Conservation (phyloP, 2,797 vertebrate species). For the Dryobates pubescens region DNA sequence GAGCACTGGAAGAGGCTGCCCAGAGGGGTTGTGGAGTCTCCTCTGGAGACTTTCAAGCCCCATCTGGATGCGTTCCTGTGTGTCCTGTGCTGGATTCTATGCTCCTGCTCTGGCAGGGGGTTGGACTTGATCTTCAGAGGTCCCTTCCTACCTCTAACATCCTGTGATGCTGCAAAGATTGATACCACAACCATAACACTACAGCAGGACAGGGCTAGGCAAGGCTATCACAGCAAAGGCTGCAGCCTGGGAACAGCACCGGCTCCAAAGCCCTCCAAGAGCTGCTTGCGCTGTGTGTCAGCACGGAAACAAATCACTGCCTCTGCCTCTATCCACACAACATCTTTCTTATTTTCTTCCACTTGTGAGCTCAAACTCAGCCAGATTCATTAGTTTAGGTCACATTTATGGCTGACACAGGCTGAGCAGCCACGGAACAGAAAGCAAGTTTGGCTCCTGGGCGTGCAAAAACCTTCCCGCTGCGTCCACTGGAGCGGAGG, state of each 20-base stretch:
- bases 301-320: conserved; percentile 37
- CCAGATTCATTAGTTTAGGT: conserved; percentile 42
- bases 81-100: too few relatives aligned
- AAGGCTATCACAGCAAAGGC: neutral
- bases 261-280: neutral
- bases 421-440: neutral
- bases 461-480: neutral
- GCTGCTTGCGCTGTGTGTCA: neutral
- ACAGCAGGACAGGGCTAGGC: neutral
- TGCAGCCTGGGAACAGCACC: neutral
- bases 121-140: too few relatives aligned
- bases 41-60: too few relatives aligned
- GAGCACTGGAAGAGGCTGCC: too few relatives aligned
- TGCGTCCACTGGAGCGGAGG: neutral
- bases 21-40: too few relatives aligned
- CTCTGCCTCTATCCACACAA: neutral
- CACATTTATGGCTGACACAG: conserved; percentile 8
- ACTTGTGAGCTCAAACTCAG: neutral
- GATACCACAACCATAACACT: neutral
- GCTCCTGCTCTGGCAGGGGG: too few relatives aligned
- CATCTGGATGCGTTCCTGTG: too few relatives aligned
- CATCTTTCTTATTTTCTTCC: neutral
- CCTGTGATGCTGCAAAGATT: neutral
- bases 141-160: too few relatives aligned
- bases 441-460: neutral